Conservation (phyloP, 2,888 invertebrate species). For the Diarsia brunnea region DNA sequence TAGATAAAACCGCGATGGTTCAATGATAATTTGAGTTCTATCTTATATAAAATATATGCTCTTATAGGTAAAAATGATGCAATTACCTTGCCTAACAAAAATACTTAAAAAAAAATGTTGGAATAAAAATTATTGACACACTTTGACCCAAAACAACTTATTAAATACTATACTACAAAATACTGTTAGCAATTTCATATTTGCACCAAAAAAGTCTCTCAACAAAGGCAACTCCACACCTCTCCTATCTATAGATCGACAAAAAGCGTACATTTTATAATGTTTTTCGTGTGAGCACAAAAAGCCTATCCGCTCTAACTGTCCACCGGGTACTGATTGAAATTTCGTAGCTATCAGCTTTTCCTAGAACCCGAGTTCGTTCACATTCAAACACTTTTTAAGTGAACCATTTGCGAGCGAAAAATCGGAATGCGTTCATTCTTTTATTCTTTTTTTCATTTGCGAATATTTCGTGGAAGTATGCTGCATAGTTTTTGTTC, state of each 20-base stretch:
- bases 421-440: conserved; percentile 27
- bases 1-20: background rate
- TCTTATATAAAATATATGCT: background rate
- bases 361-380: conserved; percentile 76
- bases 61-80: background rate
- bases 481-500: conserved; percentile 30
- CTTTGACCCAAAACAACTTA: background rate
- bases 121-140: background rate
- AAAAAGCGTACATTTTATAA: conserved; percentile 79
- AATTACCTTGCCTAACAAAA: background rate
- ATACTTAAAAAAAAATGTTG: background rate
- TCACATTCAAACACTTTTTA: conserved; percentile 66
- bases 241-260: conserved; percentile 56
- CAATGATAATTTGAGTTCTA: background rate
- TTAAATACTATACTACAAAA: background rate
- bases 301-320: conserved; percentile 72
- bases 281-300: conserved; percentile 79
- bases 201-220: conserved; percentile 22
- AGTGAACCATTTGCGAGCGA: conserved; percentile 19
- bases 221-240: conserved; percentile 61
- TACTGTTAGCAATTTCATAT: conserved; percentile 5
- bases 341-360: conserved; percentile 77
- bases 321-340: conserved; percentile 78
- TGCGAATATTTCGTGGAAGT: conserved; percentile 7
- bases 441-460: background rate